Evolutionary conservation across 2,797 vertebrate species (phyloP).

Genomic region (Tapera naevia): DNA sequence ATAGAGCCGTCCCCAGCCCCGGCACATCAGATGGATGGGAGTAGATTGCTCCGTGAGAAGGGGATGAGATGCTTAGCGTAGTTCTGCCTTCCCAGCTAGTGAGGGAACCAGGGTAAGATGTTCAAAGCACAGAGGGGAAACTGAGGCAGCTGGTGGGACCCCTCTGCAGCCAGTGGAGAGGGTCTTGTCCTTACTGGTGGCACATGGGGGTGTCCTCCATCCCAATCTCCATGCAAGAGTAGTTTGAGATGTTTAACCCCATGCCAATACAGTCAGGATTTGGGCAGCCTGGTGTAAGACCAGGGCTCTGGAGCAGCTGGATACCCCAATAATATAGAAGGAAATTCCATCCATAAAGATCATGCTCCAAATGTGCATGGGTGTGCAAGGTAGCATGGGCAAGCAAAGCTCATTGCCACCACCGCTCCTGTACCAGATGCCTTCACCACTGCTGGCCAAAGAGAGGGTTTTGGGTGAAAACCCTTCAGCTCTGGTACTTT

Average conservation of each 20-base stretch:
- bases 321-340: accelerated
- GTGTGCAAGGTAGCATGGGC: accelerated
- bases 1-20: neutral
- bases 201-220: accelerated
- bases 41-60: neutral
- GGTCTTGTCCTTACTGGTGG: accelerated
- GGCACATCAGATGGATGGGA: conserved; percentile 43
- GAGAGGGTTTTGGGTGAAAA: neutral
- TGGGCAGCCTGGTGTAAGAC: accelerated
- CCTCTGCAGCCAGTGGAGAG: neutral
- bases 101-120: neutral
- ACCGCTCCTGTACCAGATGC: neutral
- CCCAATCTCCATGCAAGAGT: neutral
- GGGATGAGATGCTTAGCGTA: neutral
- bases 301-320: neutral
- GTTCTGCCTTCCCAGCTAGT: neutral
- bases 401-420: neutral
- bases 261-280: accelerated
- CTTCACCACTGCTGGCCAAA: neutral
- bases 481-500: accelerated
- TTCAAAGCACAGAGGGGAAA: neutral
- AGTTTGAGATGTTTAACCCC: accelerated
- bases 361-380: accelerated
- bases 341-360: neutral
- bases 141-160: neutral